Evolutionary conservation across 2,888 invertebrate species (phyloP).

Genomic region (Gymnocheta viridis): DNA sequence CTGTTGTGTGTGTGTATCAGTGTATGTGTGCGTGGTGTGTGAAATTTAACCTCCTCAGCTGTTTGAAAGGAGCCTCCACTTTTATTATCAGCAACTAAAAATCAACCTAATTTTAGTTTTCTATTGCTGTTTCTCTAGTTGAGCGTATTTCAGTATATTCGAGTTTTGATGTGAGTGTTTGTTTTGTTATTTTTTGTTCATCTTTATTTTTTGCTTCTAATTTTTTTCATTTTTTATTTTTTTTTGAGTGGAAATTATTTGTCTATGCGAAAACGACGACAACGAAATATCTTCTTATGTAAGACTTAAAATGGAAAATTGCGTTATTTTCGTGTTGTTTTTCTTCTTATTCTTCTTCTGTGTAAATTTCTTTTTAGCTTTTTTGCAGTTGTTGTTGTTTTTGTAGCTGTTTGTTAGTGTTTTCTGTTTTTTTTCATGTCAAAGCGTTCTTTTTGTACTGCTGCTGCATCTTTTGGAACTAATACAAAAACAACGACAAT

Average conservation of each 20-base stretch:
- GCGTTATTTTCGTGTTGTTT: slow-evolving; percentile 55
- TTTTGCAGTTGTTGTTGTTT: slow-evolving; percentile 12
- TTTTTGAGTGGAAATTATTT: slow-evolving; percentile 57
- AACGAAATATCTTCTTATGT: slow-evolving; percentile 68
- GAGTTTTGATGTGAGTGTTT: slow-evolving; percentile 27
- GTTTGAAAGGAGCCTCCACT: slow-evolving; percentile 51
- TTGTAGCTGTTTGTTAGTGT: not conserved
- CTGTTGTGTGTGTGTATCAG: not conserved
- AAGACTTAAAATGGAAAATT: slow-evolving; percentile 66
- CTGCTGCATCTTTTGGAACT: not conserved
- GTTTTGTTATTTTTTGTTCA: slow-evolving; percentile 7
- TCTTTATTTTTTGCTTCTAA: not conserved
- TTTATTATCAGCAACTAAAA: slow-evolving; percentile 53
- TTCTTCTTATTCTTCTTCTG: slow-evolving; percentile 4
- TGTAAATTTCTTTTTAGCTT: not conserved
- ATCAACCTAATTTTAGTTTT: slow-evolving; percentile 57
- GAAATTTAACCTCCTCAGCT: slow-evolving; percentile 45
- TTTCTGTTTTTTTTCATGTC: slow-evolving; percentile 8
- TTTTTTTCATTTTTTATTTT: not conserved
- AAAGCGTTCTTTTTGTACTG: slow-evolving; percentile 11
- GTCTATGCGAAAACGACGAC: slow-evolving; percentile 59
- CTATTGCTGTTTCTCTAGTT: slow-evolving; percentile 13
- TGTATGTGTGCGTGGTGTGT: slow-evolving; percentile 6
- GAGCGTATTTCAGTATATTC: not conserved
- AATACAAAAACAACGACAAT: slow-evolving; percentile 11